Conservation (phyloP, 2,888 invertebrate species). For the Brachypalpus laphriformis region DNA sequence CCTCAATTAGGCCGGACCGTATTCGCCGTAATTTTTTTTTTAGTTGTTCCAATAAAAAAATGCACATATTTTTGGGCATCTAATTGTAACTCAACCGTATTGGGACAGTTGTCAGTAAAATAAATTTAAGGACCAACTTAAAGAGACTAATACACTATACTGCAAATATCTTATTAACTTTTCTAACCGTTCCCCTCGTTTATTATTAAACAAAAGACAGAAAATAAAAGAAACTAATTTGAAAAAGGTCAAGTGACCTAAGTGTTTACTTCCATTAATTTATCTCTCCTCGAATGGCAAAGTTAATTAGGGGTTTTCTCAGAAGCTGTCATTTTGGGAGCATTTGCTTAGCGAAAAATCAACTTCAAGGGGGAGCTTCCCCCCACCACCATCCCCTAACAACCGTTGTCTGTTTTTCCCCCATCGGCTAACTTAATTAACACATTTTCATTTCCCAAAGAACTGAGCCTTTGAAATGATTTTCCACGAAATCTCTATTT, state of each 20-base stretch:
- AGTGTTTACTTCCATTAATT: constrained; percentile 47
- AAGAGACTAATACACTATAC: neutral
- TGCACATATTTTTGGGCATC: too few species aligned
- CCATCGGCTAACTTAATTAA: constrained; percentile 33
- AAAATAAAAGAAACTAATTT: neutral
- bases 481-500: neutral
- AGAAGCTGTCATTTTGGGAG: neutral
- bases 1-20: too few species aligned
- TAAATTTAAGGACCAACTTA: neutral
- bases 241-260: constrained; percentile 47
- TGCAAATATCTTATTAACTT: constrained; percentile 12
- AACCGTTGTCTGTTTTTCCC: neutral
- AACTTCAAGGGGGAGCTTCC: neutral
- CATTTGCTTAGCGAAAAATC: neutral
- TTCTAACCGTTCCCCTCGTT: neutral
- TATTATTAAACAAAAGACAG: neutral
- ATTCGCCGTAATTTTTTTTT: too few species aligned
- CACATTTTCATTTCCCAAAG: constrained; percentile 29
- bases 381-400: neutral
- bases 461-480: neutral
- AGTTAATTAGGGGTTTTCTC: constrained; percentile 5
- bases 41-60: too few species aligned
- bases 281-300: constrained; percentile 20
- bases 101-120: too few species aligned
- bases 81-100: too few species aligned